Evolutionary conservation across 2,888 invertebrate genomes (phyloP).

Genomic region (Pocota personata): DNA sequence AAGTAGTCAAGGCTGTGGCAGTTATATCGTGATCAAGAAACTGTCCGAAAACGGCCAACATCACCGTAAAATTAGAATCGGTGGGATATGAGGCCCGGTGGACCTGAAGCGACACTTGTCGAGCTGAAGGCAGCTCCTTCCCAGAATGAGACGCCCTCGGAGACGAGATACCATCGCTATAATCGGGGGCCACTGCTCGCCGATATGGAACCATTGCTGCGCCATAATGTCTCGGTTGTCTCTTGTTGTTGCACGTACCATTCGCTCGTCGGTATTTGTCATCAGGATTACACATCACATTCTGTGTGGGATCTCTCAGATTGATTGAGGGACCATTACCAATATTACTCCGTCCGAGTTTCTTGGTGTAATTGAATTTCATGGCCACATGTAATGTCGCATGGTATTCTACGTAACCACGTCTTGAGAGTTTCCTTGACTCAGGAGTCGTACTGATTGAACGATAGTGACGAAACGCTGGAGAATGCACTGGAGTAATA

Average conservation of each 20-base stretch:
- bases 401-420: constrained; percentile 88
- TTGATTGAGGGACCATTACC: constrained; percentile 80
- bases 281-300: constrained; percentile 81
- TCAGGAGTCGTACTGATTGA: constrained; percentile 86
- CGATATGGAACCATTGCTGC: constrained; percentile 89
- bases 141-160: constrained; percentile 86
- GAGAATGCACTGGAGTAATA: constrained; percentile 84
- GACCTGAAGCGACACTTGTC: constrained; percentile 89
- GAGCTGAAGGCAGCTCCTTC: constrained; percentile 87
- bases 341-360: constrained; percentile 79
- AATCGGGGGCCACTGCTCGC: constrained; percentile 88
- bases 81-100: constrained; percentile 89
- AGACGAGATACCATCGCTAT: constrained; percentile 88
- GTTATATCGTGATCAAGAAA: constrained; percentile 95
- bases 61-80: constrained; percentile 90
- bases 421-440: constrained; percentile 86
- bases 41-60: constrained; percentile 95
- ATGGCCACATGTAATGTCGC: constrained; percentile 86
- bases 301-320: constrained; percentile 77
- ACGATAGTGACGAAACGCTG: constrained; percentile 88
- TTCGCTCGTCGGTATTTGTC: constrained; percentile 87
- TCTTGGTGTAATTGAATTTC: constrained; percentile 83
- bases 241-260: constrained; percentile 90
- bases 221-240: constrained; percentile 87
- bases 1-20: constrained; percentile 90